Percentiles rank a stretch among this genome's conserved stretches.
These are phyloP conservation scores for Alces alces DNA, from an alignment of 2,113 vertebrate genomes.

Conservation along the genomic window DNA sequence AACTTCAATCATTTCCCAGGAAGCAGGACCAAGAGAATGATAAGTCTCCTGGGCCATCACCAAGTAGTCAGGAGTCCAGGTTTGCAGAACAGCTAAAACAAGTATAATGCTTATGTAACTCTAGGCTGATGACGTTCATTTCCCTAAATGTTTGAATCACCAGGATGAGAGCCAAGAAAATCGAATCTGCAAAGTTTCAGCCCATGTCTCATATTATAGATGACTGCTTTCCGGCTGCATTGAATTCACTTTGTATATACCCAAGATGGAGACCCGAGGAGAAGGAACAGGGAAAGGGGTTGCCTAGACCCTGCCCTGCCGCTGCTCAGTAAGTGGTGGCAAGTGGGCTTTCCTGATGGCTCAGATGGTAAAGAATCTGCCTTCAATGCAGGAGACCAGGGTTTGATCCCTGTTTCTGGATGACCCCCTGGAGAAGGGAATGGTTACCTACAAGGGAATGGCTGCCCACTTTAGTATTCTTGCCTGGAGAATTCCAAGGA, in stretches of 20 bases:
- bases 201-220: no score
- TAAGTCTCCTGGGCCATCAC: neutral
- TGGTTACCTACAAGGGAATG: neutral
- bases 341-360: neutral
- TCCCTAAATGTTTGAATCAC: neutral
- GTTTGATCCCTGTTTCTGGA: neutral
- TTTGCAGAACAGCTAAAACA: neutral
- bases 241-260: neutral
- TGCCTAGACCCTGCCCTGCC: neutral
- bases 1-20: neutral
- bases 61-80: neutral
- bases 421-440: neutral
- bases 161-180: neutral
- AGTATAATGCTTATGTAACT: neutral
- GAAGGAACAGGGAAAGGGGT: neutral
- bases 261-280: neutral
- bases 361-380: neutral
- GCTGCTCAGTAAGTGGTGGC: neutral
- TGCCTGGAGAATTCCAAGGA: neutral
- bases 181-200: neutral
- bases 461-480: neutral
- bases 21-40: neutral
- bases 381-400: neutral
- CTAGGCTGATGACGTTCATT: neutral
- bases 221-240: neutral